Conservation (phyloP, 2,888 invertebrate genomes). For the Spilarctia lutea region DNA sequence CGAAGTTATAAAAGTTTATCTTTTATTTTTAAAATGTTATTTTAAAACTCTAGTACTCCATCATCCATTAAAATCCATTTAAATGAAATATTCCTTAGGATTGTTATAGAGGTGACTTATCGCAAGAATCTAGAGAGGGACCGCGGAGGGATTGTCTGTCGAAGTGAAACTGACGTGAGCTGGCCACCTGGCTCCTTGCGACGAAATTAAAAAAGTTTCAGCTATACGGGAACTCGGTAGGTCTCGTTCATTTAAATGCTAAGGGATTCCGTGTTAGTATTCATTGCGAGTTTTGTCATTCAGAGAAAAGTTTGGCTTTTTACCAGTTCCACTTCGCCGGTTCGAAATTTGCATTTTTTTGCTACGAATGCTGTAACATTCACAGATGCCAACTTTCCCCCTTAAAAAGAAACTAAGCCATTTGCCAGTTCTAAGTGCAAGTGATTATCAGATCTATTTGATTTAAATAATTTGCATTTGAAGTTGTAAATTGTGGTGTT, state of each 20-base stretch:
- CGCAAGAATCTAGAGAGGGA: conserved; percentile 55
- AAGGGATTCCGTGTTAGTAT: conserved; percentile 80
- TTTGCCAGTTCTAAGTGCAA: background rate
- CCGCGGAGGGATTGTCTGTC: conserved; percentile 70
- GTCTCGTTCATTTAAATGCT: conserved; percentile 82
- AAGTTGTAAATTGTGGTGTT: background rate
- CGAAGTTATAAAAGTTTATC: background rate
- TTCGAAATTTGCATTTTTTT: conserved; percentile 50
- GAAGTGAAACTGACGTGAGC: conserved; percentile 75
- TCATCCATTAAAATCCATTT: conserved; percentile 72
- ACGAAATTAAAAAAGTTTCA: conserved; percentile 85
- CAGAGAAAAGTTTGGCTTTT: conserved; percentile 72
- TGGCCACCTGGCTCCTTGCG: conserved; percentile 80
- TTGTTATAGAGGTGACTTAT: conserved; percentile 66
- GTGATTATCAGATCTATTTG: background rate
- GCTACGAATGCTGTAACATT: conserved; percentile 29
- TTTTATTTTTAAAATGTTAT: background rate
- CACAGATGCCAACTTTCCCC: conserved; percentile 11
- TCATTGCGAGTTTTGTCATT: conserved; percentile 81
- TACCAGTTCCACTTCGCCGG: conserved; percentile 60
- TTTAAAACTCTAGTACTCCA: background rate
- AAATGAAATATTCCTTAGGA: conserved; percentile 66
- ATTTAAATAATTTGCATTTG: background rate
- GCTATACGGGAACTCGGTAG: conserved; percentile 73
- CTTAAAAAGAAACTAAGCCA: background rate